Evolutionary conservation across 37 sponge, comb jelly and placozoan species (phyloP).

Genomic region (Eunapius fragilis): DNA sequence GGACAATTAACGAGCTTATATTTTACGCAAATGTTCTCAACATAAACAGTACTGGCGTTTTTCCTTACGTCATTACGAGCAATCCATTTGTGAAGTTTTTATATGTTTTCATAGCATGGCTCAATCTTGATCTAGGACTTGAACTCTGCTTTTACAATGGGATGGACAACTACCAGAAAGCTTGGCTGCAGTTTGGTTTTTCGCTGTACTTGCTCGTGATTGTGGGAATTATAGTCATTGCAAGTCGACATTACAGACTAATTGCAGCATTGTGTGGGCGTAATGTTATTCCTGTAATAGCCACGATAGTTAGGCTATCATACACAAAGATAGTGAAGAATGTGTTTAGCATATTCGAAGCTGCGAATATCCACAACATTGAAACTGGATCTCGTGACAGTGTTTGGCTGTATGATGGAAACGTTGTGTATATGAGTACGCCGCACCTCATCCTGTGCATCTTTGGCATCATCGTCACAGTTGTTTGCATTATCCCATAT

Average conservation of each 20-base stretch:
- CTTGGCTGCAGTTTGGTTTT: constrained; percentile 8
- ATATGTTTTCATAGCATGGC: not conserved
- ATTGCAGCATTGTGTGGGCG: not conserved
- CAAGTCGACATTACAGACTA: not conserved
- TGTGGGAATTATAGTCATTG: not conserved
- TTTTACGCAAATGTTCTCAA: not conserved
- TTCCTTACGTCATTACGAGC: not conserved
- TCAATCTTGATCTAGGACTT: not conserved
- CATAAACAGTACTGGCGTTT: not conserved
- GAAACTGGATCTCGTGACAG: not conserved
- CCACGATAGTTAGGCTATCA: not conserved
- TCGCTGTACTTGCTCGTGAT: not conserved
- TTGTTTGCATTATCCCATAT: not conserved
- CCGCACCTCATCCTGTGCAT: not conserved
- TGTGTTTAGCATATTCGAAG: not conserved
- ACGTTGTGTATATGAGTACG: not conserved
- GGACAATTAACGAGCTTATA: not conserved
- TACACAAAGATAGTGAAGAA: not conserved
- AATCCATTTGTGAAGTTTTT: not conserved
- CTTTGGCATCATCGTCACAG: not conserved
- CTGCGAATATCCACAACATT: not conserved
- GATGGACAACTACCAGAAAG: not conserved
- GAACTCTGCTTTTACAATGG: not conserved
- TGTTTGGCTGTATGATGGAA: not conserved
- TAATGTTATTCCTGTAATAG: not conserved